These are phyloP conservation scores for Crepidodera aurea DNA, from an alignment of 2,888 invertebrate species.

Conservation along the genomic window DNA sequence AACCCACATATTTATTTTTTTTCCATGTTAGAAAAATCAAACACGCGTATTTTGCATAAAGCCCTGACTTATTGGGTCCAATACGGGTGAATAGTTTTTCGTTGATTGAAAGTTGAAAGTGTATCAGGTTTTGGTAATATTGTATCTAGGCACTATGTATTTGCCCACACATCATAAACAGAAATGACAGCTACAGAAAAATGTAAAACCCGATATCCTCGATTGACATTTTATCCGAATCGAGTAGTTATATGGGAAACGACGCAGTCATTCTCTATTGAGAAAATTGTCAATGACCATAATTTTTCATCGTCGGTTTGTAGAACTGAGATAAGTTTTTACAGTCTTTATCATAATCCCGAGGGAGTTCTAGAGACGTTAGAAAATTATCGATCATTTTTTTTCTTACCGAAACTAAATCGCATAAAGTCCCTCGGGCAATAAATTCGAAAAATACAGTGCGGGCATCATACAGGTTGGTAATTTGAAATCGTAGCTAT, in stretches of 20 bases:
- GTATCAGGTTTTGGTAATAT: too few species aligned
- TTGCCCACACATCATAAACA: too few species aligned
- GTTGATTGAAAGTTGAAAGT: too few species aligned
- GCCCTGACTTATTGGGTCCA: too few species aligned
- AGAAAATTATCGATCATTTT: slow-evolving; percentile 17
- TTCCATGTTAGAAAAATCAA: too few species aligned
- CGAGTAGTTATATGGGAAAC: slow-evolving; percentile 9
- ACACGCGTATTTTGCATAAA: too few species aligned
- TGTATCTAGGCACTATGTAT: too few species aligned
- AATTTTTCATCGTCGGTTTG: slow-evolving; percentile 17
- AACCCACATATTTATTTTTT: too few species aligned
- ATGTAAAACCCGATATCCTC: background rate
- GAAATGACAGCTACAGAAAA: too few species aligned
- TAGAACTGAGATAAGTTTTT: slow-evolving; percentile 8
- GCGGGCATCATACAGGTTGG: too few species aligned
- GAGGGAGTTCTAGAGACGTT: slow-evolving; percentile 9
- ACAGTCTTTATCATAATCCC: slow-evolving; percentile 12
- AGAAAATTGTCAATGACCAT: slow-evolving; percentile 12
- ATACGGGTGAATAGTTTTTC: too few species aligned
- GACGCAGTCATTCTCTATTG: background rate
- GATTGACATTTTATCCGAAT: background rate
- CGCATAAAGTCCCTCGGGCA: slow-evolving; percentile 4
- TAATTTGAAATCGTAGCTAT: too few species aligned
- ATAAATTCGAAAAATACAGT: slow-evolving; percentile 7
- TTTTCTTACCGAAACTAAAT: background rate